phyloP scores from a whole-genome alignment of 2,797 vertebrate genomes.

The Astyanax mexicanus region DNA sequence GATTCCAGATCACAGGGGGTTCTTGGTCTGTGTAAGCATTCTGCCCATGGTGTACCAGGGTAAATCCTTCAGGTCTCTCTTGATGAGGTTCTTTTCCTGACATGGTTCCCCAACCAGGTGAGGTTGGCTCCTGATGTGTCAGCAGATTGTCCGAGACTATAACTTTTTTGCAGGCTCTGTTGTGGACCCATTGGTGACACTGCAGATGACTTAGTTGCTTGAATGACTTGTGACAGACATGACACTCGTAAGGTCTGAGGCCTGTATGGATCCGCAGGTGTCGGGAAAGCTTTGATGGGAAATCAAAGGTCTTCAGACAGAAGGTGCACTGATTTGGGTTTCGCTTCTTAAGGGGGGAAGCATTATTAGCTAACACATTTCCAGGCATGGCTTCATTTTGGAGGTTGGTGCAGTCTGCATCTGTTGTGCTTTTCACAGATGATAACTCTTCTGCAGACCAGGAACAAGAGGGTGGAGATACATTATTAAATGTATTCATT shows the following conservation, averaged over 20 bases:
- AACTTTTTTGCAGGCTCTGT: slow-evolving; percentile 55
- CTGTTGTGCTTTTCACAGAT: background rate
- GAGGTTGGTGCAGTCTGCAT: background rate
- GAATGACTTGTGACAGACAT: slow-evolving; percentile 79
- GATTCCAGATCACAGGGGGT: background rate
- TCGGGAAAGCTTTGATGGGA: slow-evolving; percentile 79
- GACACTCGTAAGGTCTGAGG: slow-evolving; percentile 78
- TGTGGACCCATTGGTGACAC: slow-evolving; percentile 76
- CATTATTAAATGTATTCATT: background rate
- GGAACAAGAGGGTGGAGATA: background rate
- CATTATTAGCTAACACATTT: slow-evolving; percentile 45
- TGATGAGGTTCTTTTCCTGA: background rate
- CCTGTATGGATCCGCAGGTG: slow-evolving; percentile 79
- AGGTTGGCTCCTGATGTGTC: background rate
- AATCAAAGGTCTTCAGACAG: slow-evolving; percentile 78
- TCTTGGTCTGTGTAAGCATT: background rate
- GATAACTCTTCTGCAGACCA: background rate
- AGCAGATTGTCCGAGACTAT: background rate
- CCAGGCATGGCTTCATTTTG: too few relatives aligned
- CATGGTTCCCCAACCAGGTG: background rate
- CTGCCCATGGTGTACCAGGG: background rate
- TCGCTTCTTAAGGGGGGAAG: slow-evolving; percentile 57
- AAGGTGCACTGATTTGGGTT: slow-evolving; percentile 74
- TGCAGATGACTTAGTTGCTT: slow-evolving; percentile 79
- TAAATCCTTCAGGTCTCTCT: background rate